Percentiles rank a stretch among this genome's conserved stretches.
phyloP scores from a whole-genome alignment of 1,140 invertebrate genomes.

The Reticulitermes speratus region DNA sequence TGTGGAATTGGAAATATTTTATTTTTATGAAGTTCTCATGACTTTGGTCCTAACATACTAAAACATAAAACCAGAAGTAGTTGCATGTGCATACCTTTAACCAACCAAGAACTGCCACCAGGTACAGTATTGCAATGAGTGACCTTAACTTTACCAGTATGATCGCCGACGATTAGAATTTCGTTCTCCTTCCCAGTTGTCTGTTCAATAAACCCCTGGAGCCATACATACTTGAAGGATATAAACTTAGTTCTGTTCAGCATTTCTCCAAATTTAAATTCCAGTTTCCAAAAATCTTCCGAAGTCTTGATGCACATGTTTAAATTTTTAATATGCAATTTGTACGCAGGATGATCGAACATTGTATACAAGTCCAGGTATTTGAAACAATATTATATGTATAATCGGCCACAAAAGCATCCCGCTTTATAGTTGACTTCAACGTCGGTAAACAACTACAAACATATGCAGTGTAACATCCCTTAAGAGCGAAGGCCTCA shows the following conservation, averaged over 20 bases:
- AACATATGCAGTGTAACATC: no score
- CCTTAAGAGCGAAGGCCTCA: no score
- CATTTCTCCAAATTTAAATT: neutral
- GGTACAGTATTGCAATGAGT: neutral
- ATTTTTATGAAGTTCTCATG: no score
- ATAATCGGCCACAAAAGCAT: no score
- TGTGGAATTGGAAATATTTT: no score
- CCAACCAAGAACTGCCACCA: neutral
- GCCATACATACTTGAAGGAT: neutral
- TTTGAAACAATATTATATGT: no score
- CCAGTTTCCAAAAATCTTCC: neutral
- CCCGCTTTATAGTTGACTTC: no score
- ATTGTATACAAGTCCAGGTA: neutral
- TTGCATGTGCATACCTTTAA: neutral
- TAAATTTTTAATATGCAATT: neutral
- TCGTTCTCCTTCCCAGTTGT: slow-evolving; percentile 14
- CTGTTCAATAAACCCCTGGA: slow-evolving; percentile 17
- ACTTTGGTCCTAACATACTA: no score
- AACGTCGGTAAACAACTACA: no score
- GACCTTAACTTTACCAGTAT: neutral
- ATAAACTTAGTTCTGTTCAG: neutral
- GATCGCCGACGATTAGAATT: neutral
- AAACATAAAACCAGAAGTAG: no score
- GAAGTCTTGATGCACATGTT: neutral
- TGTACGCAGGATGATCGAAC: neutral